Conservation (phyloP, 2,888 invertebrate species). For the Leptopilina drosophilae region DNA sequence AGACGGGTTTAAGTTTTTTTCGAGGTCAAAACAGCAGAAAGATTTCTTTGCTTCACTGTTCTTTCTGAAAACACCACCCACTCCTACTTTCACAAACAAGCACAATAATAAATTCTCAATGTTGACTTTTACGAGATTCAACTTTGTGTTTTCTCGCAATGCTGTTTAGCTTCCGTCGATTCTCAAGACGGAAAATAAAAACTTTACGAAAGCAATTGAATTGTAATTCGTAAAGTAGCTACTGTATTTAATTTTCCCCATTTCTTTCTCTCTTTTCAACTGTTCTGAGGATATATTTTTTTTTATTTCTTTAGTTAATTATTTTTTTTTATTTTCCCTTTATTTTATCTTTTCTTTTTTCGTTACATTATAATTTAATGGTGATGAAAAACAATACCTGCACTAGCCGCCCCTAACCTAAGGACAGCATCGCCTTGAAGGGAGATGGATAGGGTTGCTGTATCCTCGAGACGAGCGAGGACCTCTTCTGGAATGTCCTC, state of each 20-base stretch:
- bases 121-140: slow-evolving; percentile 15
- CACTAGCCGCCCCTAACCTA: slow-evolving; percentile 73
- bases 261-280: background rate
- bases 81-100: slow-evolving; percentile 5
- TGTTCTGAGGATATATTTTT: background rate
- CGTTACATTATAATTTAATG: background rate
- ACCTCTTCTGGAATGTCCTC: slow-evolving; percentile 76
- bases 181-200: slow-evolving; percentile 4
- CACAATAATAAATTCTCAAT: slow-evolving; percentile 26
- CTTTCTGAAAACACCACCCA: slow-evolving; percentile 13
- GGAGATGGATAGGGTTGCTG: slow-evolving; percentile 75
- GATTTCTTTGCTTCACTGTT: background rate
- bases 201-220: background rate
- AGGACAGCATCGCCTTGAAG: slow-evolving; percentile 75
- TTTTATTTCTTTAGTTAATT: too few species aligned
- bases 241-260: background rate
- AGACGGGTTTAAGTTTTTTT: background rate
- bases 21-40: background rate
- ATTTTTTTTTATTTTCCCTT: too few species aligned
- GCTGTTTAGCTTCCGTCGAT: slow-evolving; percentile 5
- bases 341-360: too few species aligned
- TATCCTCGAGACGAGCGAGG: slow-evolving; percentile 75
- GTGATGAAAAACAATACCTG: slow-evolving; percentile 66
- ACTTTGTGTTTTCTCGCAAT: slow-evolving; percentile 11
- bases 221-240: background rate